Evolutionary conservation across 2,888 invertebrate species (phyloP).

Genomic region (Apoda limacodes): DNA sequence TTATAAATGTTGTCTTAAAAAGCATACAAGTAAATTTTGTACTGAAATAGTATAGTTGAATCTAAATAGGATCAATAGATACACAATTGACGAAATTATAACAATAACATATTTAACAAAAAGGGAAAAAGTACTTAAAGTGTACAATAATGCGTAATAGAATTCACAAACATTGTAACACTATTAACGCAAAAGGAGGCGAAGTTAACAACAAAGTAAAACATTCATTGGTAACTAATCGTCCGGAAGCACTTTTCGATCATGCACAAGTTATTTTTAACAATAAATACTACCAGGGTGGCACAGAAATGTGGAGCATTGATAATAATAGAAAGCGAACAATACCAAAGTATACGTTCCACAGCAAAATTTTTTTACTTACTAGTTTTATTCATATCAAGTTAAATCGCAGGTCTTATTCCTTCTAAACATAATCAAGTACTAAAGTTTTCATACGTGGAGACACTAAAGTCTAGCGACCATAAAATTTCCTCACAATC

Average conservation of each 20-base stretch:
- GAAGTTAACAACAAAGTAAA: conserved; percentile 66
- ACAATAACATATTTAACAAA: conserved; percentile 43
- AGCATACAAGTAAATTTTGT: too few species aligned
- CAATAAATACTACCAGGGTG: conserved; percentile 56
- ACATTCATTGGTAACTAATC: conserved; percentile 62
- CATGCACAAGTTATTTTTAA: conserved; percentile 52
- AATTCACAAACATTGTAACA: conserved; percentile 66
- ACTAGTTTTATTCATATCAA: conserved; percentile 60
- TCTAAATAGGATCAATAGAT: conserved; percentile 47
- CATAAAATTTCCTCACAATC: conserved; percentile 65
- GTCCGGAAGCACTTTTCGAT: conserved; percentile 55
- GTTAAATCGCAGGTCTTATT: conserved; percentile 36
- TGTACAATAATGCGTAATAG: conserved; percentile 65
- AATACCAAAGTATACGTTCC: conserved; percentile 21
- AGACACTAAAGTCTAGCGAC: conserved; percentile 42
- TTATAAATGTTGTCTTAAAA: too few species aligned
- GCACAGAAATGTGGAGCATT: conserved; percentile 29
- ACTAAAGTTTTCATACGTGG: conserved; percentile 41
- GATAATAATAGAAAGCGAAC: conserved; percentile 22
- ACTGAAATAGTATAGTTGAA: too few species aligned
- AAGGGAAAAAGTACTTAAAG: conserved; percentile 37
- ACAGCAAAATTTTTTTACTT: conserved; percentile 33
- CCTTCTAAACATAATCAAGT: conserved; percentile 47
- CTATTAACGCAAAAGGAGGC: conserved; percentile 66
- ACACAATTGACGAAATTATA: conserved; percentile 45